phyloP scores from a whole-genome alignment of 2,888 invertebrate species.

The Pollenia labialis region DNA sequence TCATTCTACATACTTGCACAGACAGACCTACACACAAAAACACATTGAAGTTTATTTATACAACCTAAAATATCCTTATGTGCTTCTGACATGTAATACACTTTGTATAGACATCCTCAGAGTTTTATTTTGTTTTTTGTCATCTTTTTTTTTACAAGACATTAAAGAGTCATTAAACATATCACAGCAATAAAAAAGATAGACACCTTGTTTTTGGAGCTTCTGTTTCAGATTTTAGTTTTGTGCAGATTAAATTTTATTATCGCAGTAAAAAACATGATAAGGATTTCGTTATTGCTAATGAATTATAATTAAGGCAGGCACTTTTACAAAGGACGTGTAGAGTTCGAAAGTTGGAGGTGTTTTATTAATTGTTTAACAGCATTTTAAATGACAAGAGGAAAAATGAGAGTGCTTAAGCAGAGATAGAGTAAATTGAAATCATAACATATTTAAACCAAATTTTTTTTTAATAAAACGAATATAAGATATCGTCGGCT shows the following conservation, averaged over 20 bases:
- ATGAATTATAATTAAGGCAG: too few species aligned
- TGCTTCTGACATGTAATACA: background rate
- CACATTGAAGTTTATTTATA: conserved; percentile 8
- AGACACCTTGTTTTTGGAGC: background rate
- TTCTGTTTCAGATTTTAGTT: background rate
- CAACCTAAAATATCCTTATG: conserved; percentile 8
- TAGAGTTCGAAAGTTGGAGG: too few species aligned
- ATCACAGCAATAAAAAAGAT: background rate
- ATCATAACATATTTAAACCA: too few species aligned
- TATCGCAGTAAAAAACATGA: conserved; percentile 19
- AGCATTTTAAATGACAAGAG: too few species aligned
- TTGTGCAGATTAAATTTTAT: conserved; percentile 3
- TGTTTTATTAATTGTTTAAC: too few species aligned
- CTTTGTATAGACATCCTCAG: background rate
- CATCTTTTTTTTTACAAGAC: conserved; percentile 22
- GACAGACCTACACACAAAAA: background rate
- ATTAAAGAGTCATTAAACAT: conserved; percentile 40
- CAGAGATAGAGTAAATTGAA: background rate
- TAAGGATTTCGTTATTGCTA: background rate
- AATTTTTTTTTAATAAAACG: too few species aligned
- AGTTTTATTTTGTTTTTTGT: background rate
- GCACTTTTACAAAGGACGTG: too few species aligned
- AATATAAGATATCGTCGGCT: too few species aligned
- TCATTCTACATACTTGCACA: background rate
- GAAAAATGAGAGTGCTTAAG: too few species aligned